Conservation (phyloP, 1,140 invertebrate genomes). For the Bombus superbus region DNA sequence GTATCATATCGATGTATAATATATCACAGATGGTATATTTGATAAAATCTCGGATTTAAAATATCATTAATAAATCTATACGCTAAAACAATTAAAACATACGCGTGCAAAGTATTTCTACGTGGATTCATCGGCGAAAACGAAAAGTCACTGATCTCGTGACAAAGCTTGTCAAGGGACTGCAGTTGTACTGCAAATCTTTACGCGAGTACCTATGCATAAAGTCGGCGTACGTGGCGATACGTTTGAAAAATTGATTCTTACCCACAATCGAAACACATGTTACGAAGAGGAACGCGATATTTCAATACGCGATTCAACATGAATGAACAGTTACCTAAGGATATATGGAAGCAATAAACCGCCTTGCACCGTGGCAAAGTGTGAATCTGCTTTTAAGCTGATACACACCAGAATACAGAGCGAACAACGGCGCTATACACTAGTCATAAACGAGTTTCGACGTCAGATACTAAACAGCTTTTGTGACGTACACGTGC, state of each 20-base stretch:
- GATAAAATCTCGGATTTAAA: too few relatives aligned
- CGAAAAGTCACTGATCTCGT: not conserved
- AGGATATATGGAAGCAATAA: slow-evolving; percentile 52
- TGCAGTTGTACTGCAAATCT: slow-evolving; percentile 24
- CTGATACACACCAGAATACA: slow-evolving; percentile 58
- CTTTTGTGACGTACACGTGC: slow-evolving; percentile 31
- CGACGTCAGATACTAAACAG: slow-evolving; percentile 43
- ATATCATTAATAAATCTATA: too few relatives aligned
- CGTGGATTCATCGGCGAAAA: not conserved
- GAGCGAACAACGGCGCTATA: slow-evolving; percentile 34
- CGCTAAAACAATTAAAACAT: too few relatives aligned
- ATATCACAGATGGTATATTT: too few relatives aligned
- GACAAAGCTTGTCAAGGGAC: not conserved
- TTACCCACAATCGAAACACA: slow-evolving; percentile 28
- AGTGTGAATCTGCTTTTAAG: slow-evolving; percentile 58
- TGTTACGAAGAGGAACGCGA: slow-evolving; percentile 14
- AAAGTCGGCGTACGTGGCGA: slow-evolving; percentile 26
- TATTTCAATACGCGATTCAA: slow-evolving; percentile 39
- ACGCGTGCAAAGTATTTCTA: too few relatives aligned
- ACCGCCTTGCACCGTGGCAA: slow-evolving; percentile 35
- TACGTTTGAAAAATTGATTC: slow-evolving; percentile 47
- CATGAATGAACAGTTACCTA: slow-evolving; percentile 51
- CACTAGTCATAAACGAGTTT: slow-evolving; percentile 54
- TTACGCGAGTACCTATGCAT: slow-evolving; percentile 20
- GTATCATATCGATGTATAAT: too few relatives aligned